Conservation (phyloP, 1,140 invertebrate species). For the Episyrphus balteatus region DNA sequence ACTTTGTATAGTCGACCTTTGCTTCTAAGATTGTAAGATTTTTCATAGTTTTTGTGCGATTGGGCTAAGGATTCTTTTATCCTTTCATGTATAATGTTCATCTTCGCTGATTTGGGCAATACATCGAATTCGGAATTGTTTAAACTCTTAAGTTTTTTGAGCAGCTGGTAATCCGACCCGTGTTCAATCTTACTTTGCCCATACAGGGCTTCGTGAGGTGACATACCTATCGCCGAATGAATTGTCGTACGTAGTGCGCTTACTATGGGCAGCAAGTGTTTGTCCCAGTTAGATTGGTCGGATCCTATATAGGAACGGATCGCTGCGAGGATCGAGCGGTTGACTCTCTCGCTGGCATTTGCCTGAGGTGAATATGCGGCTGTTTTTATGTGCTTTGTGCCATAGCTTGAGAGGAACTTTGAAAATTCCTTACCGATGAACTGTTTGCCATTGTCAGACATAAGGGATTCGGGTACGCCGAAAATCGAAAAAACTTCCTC, state of each 20-base stretch:
- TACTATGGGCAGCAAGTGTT: constrained; percentile 2
- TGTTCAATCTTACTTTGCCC: constrained; percentile 10
- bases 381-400: constrained; percentile 1
- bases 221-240: no score
- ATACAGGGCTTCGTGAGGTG: constrained; percentile 2
- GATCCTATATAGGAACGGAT: no score
- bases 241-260: constrained; percentile 2
- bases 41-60: not conserved
- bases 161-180: no score
- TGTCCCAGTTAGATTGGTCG: constrained; percentile 3
- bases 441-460: not conserved
- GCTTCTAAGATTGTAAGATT: constrained; percentile 1
- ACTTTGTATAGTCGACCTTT: not conserved
- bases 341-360: no score
- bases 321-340: no score
- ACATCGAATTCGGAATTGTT: no score
- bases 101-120: not conserved
- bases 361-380: no score
- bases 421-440: not conserved
- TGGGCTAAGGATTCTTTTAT: not conserved
- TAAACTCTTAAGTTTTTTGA: no score
- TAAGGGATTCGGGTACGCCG: not conserved
- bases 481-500: not conserved
- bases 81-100: no score
- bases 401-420: constrained; percentile 1